Conservation (phyloP, 1,140 invertebrate genomes). For the Meteorus sp. region DNA sequence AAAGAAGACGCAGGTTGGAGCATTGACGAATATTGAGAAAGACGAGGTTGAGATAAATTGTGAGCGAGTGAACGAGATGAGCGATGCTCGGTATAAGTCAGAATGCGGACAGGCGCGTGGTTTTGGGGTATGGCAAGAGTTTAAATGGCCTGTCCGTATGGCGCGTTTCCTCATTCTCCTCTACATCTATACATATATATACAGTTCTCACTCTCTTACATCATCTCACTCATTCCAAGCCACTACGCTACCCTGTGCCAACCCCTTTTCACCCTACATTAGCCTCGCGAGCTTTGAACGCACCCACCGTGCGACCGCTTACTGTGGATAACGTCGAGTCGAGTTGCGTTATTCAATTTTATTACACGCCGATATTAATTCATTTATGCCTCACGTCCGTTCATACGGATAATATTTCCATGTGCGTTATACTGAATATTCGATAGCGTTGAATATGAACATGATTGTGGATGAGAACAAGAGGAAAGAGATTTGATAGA, state of each 20-base stretch:
- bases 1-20: neutral
- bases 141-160: slow-evolving; percentile 62
- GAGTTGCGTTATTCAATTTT: slow-evolving; percentile 30
- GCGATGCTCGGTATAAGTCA: slow-evolving; percentile 59
- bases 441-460: slow-evolving; percentile 18
- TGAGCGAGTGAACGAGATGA: slow-evolving; percentile 44
- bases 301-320: slow-evolving; percentile 18
- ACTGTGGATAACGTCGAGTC: slow-evolving; percentile 22
- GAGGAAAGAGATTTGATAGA: neutral
- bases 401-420: slow-evolving; percentile 26
- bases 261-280: slow-evolving; percentile 34
- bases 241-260: slow-evolving; percentile 17
- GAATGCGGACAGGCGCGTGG: slow-evolving; percentile 59
- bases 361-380: slow-evolving; percentile 30
- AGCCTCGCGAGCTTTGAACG: slow-evolving; percentile 31
- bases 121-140: slow-evolving; percentile 57
- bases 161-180: slow-evolving; percentile 47
- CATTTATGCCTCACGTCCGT: slow-evolving; percentile 24
- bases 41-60: slow-evolving; percentile 23
- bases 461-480: neutral
- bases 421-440: slow-evolving; percentile 10
- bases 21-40: slow-evolving; percentile 26
- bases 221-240: neutral
- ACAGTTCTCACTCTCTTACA: neutral
- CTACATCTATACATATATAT: slow-evolving; percentile 22